Evolutionary conservation across 2,888 invertebrate genomes (phyloP), one percentile per base, ranked within the genome.

Genomic region (Isotomurus palustris): DNA sequence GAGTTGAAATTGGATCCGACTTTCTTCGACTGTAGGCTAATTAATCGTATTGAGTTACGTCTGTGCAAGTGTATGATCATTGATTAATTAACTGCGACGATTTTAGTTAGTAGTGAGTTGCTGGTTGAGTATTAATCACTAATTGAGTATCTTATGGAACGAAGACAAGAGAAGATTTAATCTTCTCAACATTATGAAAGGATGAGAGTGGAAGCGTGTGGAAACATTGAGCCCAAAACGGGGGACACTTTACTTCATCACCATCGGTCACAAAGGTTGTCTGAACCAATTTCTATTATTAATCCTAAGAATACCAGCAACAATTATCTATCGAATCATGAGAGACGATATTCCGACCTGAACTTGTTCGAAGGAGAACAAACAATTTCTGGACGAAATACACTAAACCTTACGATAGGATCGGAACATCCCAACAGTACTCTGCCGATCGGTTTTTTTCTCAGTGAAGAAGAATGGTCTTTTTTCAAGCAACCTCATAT

Each of bases 401-500:
- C 28, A 17, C 44, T 52, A 12, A 44, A 21, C 47, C 52, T 45
- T 21, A 36, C 52, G 28, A 27, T 51, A 14, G 43, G 8, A 27
- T n/a, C 8, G 19, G 47, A 47, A 27, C 35, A 49, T 35, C 49
- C n/a, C n/a, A n/a, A n/a, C n/a, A n/a, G 19, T 5, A n/a, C 22
- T 32, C 49, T 55, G 53, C 54, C 57, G 32, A 43, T 60, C 52
- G 63, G 63, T 21, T 60, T 64, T 50, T 59, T 64, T 49, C 49
- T 64, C 21, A 62, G 49, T 44, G 63, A 66, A 54, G 59, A 62
- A 65, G 64, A 62, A 68, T 68, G 68, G 66, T 61, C 64, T 21
- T 49, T 61, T 47, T 45, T 62, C 47, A 64, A 53, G 53, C 62
- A 68, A 59, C 62, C 59, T 60, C 57, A 64, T 32, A 56, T 55